Evolutionary conservation across 1,140 invertebrate species (phyloP), one percentile per base, ranked within the genome.

Genomic region (Magallana angulata): DNA sequence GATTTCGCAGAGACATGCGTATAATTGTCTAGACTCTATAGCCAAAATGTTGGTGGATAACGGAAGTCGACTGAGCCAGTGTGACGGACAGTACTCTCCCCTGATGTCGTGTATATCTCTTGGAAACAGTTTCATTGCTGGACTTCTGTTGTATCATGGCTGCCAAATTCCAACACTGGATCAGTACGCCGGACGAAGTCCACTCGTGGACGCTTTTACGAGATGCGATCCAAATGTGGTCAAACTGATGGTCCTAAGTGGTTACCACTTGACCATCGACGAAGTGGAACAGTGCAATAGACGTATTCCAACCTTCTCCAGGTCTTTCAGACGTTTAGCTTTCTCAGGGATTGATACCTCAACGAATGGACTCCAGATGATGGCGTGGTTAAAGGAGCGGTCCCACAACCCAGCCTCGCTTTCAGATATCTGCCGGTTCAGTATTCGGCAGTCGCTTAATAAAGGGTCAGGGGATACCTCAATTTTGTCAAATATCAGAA

Each of bases 11-110:
- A 88, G 89, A 58, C 92, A 91, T 82, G 85, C 91, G n/a, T 93
- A 92, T 86, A 87, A 82, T 16, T 90, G 83, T 14, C 76, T 94
- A 30, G 93, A 93, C 24, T 88, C 85, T 14, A 90, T 93, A 14
- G 89, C 91, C 14, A 87, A 90, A 48, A 83, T 89, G 48, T 83
- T 94, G 0, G 92, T 94, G 16, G 90, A 93, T n/a, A 87, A 91
- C 56, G 91, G 92, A 0, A 92, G 92, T 71, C 87, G 86, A n/a
- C 88, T 94, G 11, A 93, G 93, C 5, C 88, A 92, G 36, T 89
- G 90, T 48, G 93, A 94, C 58, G 91, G 90, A n/a, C 92, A 93
- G 62, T 93, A 92, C 92, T 91, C 93, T 0, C 93, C 93, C 0
- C 84, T 94, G 7, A 90, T 91, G 18, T 91, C 92, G 2, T 86